These are phyloP conservation scores for Mizuhopecten yessoensis DNA, from an alignment of 1,140 invertebrate genomes.

Conservation along the genomic window DNA sequence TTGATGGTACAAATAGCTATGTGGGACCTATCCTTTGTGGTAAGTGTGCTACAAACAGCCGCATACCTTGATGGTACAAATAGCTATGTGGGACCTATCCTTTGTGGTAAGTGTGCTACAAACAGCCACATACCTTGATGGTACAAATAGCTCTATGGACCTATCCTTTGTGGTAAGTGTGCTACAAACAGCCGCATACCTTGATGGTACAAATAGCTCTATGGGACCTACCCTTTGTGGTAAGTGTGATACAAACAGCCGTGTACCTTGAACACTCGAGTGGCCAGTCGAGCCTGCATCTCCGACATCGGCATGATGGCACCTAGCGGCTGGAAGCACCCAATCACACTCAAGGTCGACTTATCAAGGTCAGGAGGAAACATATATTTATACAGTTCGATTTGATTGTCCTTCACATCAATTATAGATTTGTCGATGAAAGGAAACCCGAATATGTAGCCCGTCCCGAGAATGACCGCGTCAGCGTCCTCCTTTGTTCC, in stretches of 20 bases:
- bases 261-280: slow-evolving; percentile 70
- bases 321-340: slow-evolving; percentile 85
- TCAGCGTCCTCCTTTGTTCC: slow-evolving; percentile 79
- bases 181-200: no score
- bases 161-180: no score
- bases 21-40: no score
- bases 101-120: no score
- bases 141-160: no score
- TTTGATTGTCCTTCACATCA: slow-evolving; percentile 75
- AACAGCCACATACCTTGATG: no score
- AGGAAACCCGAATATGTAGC: slow-evolving; percentile 77
- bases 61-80: no score
- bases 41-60: no score
- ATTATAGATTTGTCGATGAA: slow-evolving; percentile 76
- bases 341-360: slow-evolving; percentile 84
- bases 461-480: slow-evolving; percentile 76
- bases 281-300: slow-evolving; percentile 71
- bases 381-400: slow-evolving; percentile 84
- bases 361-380: slow-evolving; percentile 82
- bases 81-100: no score
- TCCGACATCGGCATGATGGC: slow-evolving; percentile 84
- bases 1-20: no score
- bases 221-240: no score
- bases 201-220: no score
- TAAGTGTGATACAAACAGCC: neutral